Percentiles rank a stretch among this genome's conserved stretches.
These are phyloP conservation scores for Ascaphus truei DNA, from an alignment of 2,113 vertebrate species.

Conservation along the genomic window DNA sequence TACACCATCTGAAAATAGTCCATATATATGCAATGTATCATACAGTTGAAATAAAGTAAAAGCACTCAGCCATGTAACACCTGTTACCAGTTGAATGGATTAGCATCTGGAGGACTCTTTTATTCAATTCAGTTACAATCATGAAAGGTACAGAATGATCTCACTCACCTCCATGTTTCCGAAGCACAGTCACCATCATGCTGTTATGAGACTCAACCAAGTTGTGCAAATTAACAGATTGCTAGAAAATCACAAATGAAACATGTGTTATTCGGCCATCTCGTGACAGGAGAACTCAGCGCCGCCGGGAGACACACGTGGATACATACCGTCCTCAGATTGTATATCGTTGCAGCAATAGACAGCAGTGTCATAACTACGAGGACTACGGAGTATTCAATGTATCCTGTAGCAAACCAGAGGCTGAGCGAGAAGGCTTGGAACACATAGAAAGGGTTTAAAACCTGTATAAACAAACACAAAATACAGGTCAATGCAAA, in stretches of 20 bases:
- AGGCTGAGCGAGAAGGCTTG: constrained; percentile 71
- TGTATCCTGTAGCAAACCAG: constrained; percentile 71
- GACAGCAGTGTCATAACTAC: constrained; percentile 68
- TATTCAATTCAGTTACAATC: too few species aligned
- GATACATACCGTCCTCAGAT: constrained; percentile 65
- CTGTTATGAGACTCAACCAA: constrained; percentile 68
- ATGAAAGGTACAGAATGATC: too few species aligned
- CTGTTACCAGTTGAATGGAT: too few species aligned
- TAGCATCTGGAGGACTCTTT: too few species aligned
- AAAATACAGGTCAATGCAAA: too few species aligned
- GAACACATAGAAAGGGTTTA: constrained; percentile 73
- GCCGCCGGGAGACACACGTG: too few species aligned
- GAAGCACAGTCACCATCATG: constrained; percentile 58
- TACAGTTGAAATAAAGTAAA: too few species aligned
- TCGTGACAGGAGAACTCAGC: too few species aligned
- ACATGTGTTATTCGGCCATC: too few species aligned
- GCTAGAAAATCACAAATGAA: constrained; percentile 53
- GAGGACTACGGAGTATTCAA: constrained; percentile 64
- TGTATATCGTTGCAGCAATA: constrained; percentile 59
- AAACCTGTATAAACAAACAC: constrained; percentile 57
- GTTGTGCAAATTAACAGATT: constrained; percentile 68
- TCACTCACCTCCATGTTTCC: constrained; percentile 62
- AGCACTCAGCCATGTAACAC: too few species aligned
- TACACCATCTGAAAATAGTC: too few species aligned
- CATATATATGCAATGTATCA: too few species aligned